Conservation (phyloP, 2,888 invertebrate genomes). For the Xanthorhoe spadicearia region DNA sequence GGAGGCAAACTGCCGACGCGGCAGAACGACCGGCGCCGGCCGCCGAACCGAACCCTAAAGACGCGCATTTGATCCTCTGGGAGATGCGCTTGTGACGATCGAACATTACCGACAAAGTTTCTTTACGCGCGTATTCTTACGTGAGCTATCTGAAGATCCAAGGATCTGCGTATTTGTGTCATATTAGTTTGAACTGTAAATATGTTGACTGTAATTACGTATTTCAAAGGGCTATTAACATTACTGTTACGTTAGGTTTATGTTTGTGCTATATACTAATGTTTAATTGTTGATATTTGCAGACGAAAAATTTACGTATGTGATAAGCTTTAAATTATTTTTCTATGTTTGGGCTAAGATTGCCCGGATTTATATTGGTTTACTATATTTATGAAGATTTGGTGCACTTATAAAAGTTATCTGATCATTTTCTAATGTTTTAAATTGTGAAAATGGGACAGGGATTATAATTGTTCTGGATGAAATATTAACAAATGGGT, state of each 20-base stretch:
- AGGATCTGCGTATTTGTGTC: slow-evolving; percentile 61
- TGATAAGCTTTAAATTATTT: slow-evolving; percentile 84
- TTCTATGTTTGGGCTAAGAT: slow-evolving; percentile 62
- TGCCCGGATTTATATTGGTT: slow-evolving; percentile 65
- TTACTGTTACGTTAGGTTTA: slow-evolving; percentile 43
- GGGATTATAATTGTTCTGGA: slow-evolving; percentile 26
- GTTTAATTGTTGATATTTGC: slow-evolving; percentile 47
- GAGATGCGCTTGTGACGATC: slow-evolving; percentile 85
- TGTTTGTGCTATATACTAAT: slow-evolving; percentile 48
- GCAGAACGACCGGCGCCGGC: slow-evolving; percentile 82
- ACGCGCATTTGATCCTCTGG: slow-evolving; percentile 96
- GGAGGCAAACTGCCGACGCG: slow-evolving; percentile 90
- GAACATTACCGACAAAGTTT: slow-evolving; percentile 29
- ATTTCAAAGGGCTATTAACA: slow-evolving; percentile 51
- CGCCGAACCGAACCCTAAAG: slow-evolving; percentile 90
- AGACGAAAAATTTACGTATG: slow-evolving; percentile 65
- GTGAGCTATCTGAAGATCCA: slow-evolving; percentile 38
- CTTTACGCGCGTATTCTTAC: slow-evolving; percentile 41
- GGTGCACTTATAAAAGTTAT: slow-evolving; percentile 70
- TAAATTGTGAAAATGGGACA: slow-evolving; percentile 43
- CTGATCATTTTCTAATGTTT: slow-evolving; percentile 71
- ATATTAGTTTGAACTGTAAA: slow-evolving; percentile 62
- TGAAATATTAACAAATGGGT: slow-evolving; percentile 28
- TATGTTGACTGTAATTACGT: slow-evolving; percentile 60
- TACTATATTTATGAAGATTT: slow-evolving; percentile 56